Percentiles rank a stretch among this genome's conserved stretches.
These are phyloP conservation scores for Malacoctenus gilli DNA, from an alignment of 2,797 vertebrate species.

Conservation along the genomic window DNA sequence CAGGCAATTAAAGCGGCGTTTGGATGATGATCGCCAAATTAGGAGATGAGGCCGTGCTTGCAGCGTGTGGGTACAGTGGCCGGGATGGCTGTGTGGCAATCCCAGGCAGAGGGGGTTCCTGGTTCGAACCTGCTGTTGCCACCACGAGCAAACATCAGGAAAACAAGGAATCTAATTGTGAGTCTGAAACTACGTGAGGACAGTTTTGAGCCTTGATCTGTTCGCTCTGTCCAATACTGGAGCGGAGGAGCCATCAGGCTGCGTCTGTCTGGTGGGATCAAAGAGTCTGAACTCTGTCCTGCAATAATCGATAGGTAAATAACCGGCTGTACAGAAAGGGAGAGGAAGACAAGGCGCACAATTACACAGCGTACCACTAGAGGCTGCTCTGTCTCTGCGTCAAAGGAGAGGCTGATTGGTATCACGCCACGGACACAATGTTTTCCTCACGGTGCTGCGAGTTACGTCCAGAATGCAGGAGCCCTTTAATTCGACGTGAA, in stretches of 20 bases:
- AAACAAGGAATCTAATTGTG: too few species aligned
- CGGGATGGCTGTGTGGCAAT: too few species aligned
- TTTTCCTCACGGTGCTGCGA: constrained; percentile 2
- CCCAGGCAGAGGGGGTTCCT: too few species aligned
- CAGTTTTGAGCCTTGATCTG: too few species aligned
- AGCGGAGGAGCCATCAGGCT: constrained; percentile 14
- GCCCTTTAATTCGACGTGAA: constrained; percentile 17
- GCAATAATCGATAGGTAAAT: constrained; percentile 29
- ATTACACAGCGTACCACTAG: constrained; percentile 63
- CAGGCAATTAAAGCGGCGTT: background rate
- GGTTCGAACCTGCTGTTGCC: too few species aligned
- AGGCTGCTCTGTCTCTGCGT: constrained; percentile 74
- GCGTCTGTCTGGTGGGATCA: background rate
- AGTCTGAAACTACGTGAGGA: too few species aligned
- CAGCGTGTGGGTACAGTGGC: too few species aligned
- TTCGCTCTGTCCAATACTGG: constrained; percentile 1
- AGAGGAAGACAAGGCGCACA: background rate
- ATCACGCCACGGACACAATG: constrained; percentile 17
- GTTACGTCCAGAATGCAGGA: constrained; percentile 18
- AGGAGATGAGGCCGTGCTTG: too few species aligned
- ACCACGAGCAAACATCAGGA: too few species aligned
- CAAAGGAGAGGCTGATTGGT: constrained; percentile 18
- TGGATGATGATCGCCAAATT: background rate
- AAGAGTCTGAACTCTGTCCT: constrained; percentile 28
- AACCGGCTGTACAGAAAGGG: background rate